A percentile compares a stretch with the other conserved stretches of the same genome.
Conservation (phyloP, 2,888 invertebrate genomes). For the Drosophila borealis region DNA sequence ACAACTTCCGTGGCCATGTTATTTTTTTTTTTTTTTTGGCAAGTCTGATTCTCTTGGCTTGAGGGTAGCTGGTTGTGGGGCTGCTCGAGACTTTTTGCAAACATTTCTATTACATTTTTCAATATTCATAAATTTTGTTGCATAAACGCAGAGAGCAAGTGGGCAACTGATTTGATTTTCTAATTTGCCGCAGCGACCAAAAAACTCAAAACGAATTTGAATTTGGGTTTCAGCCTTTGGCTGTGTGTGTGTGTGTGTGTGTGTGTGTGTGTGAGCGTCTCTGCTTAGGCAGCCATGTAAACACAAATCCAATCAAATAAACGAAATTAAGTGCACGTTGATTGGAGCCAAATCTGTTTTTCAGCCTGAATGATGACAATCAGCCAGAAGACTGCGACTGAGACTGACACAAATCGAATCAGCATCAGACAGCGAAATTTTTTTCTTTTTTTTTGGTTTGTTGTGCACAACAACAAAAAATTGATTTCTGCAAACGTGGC, state of each 20-base stretch:
- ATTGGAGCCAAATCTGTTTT: slow-evolving; percentile 81
- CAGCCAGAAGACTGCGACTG: slow-evolving; percentile 51
- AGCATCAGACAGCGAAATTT: slow-evolving; percentile 38
- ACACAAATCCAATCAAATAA: slow-evolving; percentile 81
- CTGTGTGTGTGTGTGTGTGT: slow-evolving; percentile 10
- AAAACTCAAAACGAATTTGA: slow-evolving; percentile 56
- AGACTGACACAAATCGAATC: slow-evolving; percentile 60
- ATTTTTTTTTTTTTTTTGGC: slow-evolving; percentile 52
- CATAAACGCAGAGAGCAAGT: slow-evolving; percentile 46
- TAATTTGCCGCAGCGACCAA: slow-evolving; percentile 62
- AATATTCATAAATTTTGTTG: slow-evolving; percentile 74
- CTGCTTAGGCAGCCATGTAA: slow-evolving; percentile 74
- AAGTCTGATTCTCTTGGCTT: slow-evolving; percentile 5
- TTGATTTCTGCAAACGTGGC: slow-evolving; percentile 65
- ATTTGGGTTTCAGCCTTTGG: slow-evolving; percentile 55
- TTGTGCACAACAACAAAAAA: slow-evolving; percentile 17
- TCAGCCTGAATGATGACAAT: slow-evolving; percentile 81
- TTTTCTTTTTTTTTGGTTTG: slow-evolving; percentile 6
- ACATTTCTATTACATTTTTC: slow-evolving; percentile 76
- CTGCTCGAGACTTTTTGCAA: slow-evolving; percentile 40
- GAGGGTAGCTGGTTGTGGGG: slow-evolving; percentile 23
- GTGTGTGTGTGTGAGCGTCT: slow-evolving; percentile 25
- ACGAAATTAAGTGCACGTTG: slow-evolving; percentile 81
- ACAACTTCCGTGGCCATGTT: slow-evolving; percentile 77
- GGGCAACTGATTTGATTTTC: slow-evolving; percentile 76